Percentiles rank a stretch among this genome's conserved stretches.
These are phyloP conservation scores for Bellardia bayeri DNA, from an alignment of 2,888 invertebrate species.

Conservation along the genomic window DNA sequence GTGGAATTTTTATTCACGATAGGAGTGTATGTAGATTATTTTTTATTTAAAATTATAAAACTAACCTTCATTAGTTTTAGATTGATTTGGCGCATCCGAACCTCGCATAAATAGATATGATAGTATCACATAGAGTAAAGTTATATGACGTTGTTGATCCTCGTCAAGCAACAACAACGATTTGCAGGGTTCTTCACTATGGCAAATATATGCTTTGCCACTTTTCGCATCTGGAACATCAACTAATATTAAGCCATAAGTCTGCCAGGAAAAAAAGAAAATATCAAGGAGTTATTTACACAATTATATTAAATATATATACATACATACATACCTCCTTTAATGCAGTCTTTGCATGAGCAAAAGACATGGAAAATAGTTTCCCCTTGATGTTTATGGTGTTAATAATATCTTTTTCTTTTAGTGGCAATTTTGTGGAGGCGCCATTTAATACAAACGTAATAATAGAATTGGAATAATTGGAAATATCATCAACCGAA, in stretches of 20 bases:
- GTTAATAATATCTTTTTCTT: constrained; percentile 75
- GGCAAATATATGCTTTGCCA: constrained; percentile 75
- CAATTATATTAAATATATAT: too few species aligned
- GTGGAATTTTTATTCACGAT: too few species aligned
- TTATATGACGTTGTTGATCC: constrained; percentile 75
- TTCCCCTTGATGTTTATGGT: constrained; percentile 72
- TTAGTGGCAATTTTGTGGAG: constrained; percentile 76
- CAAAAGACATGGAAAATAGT: constrained; percentile 70
- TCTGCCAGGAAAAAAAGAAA: constrained; percentile 66
- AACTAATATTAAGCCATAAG: constrained; percentile 76
- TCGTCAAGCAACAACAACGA: constrained; percentile 73
- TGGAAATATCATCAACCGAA: constrained; percentile 59
- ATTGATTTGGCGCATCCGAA: constrained; percentile 65
- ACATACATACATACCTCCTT: constrained; percentile 69
- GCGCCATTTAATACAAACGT: constrained; percentile 77
- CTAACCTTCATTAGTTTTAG: constrained; percentile 75
- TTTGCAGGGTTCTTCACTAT: constrained; percentile 72
- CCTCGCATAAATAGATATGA: constrained; percentile 79
- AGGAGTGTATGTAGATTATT: too few species aligned
- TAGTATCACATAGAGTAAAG: constrained; percentile 77
- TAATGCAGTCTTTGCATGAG: constrained; percentile 71
- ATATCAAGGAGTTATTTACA: background rate
- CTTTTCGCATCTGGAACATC: constrained; percentile 75
- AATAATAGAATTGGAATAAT: constrained; percentile 75
- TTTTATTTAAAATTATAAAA: too few species aligned